Conservation (phyloP, 2,797 vertebrate species). For the Platalea minor region DNA sequence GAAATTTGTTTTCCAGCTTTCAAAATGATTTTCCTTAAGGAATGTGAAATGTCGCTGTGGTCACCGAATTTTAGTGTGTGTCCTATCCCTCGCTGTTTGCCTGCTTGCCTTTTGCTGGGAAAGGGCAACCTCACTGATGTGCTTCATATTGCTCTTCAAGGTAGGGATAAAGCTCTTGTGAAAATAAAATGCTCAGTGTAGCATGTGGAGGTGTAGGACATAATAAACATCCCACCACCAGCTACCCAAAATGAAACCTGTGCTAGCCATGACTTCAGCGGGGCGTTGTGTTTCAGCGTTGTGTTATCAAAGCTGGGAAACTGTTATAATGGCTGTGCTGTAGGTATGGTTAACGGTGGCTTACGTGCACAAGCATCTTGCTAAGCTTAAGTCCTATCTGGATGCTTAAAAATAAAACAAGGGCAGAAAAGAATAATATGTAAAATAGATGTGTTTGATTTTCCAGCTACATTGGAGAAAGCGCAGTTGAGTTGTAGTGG, state of each 20-base stretch:
- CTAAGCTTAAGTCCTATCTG: background rate
- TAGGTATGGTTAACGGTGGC: background rate
- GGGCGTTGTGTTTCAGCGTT: background rate
- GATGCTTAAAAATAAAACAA: background rate
- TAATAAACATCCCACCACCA: rapidly evolving
- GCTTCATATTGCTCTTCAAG: rapidly evolving
- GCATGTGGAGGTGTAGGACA: background rate
- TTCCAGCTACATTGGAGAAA: background rate
- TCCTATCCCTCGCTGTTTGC: background rate
- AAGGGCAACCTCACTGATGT: background rate
- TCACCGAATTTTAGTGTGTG: slow-evolving; percentile 14
- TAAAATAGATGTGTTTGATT: background rate
- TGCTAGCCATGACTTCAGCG: background rate
- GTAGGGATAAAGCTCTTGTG: rapidly evolving
- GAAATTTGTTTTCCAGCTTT: slow-evolving; percentile 50
- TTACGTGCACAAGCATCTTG: background rate
- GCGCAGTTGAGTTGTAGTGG: background rate
- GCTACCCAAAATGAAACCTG: rapidly evolving
- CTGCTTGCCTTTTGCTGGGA: background rate
- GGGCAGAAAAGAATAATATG: background rate
- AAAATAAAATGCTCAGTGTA: rapidly evolving
- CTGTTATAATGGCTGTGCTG: rapidly evolving
- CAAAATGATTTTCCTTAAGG: slow-evolving; percentile 73
- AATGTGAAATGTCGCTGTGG: slow-evolving; percentile 51
- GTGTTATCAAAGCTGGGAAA: background rate